These are phyloP conservation scores for Pteromalus puparum DNA, from an alignment of 1,140 invertebrate species.

Conservation along the genomic window DNA sequence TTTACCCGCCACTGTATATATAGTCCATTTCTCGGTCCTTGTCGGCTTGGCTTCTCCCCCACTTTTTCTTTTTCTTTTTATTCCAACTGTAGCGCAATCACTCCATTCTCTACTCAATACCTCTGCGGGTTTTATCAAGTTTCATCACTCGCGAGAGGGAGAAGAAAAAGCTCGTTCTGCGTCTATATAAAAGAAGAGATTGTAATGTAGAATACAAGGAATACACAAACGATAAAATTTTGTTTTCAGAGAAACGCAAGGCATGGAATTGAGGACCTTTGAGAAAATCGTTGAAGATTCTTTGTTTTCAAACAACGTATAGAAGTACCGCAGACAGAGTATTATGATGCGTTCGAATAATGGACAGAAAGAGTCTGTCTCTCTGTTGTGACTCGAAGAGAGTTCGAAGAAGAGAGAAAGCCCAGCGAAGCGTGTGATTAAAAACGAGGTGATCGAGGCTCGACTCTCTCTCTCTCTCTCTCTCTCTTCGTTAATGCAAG, in stretches of 20 bases:
- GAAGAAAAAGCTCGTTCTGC: neutral
- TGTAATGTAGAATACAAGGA: constrained; percentile 13
- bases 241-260: neutral
- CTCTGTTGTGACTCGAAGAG: neutral
- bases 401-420: neutral
- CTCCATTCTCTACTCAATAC: neutral
- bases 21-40: too few species aligned
- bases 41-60: too few species aligned
- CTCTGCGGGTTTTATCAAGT: constrained; percentile 29
- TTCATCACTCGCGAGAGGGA: constrained; percentile 26
- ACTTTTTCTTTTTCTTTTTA: neutral
- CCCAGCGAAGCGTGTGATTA: constrained; percentile 15
- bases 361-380: neutral
- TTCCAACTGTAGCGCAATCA: neutral
- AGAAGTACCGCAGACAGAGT: neutral
- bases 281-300: neutral
- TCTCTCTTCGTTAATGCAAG: neutral
- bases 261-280: too few species aligned
- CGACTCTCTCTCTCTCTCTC: neutral
- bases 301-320: neutral
- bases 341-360: constrained; percentile 5
- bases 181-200: neutral
- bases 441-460: constrained; percentile 14
- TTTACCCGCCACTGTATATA: neutral
- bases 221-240: neutral